These are phyloP conservation scores for Octomys mimax DNA, from an alignment of 2,797 vertebrate genomes.

Conservation along the genomic window DNA sequence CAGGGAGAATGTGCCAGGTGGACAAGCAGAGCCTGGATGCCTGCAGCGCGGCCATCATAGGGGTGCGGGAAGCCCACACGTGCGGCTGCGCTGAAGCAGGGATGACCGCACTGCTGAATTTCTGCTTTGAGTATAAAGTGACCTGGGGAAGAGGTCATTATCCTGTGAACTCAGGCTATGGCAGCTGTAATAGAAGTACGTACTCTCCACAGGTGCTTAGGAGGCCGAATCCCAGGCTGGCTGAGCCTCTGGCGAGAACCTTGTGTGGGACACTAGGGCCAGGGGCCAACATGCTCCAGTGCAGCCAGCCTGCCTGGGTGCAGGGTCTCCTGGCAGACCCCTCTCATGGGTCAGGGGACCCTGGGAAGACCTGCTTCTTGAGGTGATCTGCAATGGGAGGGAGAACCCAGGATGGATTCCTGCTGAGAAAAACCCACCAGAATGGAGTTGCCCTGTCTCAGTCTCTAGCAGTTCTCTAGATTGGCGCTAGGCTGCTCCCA, in stretches of 20 bases:
- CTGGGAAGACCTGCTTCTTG: neutral
- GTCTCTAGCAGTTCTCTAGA: neutral
- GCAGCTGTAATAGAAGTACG: neutral
- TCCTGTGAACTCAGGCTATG: neutral
- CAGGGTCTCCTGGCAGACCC: neutral
- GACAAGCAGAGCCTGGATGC: too few relatives aligned
- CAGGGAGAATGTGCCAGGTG: too few relatives aligned
- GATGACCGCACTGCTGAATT: neutral
- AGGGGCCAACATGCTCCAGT: neutral
- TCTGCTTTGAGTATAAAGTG: neutral
- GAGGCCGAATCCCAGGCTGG: neutral
- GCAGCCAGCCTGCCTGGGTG: neutral
- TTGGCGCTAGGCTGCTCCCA: neutral
- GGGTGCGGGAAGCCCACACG: neutral
- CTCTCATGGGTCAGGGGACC: neutral
- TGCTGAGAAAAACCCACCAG: neutral
- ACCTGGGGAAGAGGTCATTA: neutral
- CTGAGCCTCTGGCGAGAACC: accelerated
- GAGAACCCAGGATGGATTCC: neutral
- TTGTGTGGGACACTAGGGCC: neutral
- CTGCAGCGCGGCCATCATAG: neutral
- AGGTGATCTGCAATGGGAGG: neutral
- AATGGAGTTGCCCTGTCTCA: neutral
- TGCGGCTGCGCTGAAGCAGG: neutral
- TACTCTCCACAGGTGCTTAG: too few relatives aligned